These are phyloP conservation scores for Achatina immaculata DNA, from an alignment of 1,140 invertebrate species.

Conservation along the genomic window DNA sequence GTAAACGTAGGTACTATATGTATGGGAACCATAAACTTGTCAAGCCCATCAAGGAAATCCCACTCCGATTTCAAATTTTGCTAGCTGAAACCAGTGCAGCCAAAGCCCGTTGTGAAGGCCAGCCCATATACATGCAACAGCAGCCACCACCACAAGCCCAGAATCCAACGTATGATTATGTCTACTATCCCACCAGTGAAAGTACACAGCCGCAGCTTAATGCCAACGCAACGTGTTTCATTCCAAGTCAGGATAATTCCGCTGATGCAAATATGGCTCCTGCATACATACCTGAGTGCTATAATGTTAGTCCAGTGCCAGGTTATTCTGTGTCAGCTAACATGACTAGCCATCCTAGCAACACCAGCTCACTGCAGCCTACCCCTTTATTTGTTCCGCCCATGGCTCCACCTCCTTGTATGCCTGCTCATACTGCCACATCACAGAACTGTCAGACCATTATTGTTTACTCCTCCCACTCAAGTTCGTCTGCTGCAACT, in stretches of 20 bases:
- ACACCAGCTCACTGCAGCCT: conserved; percentile 14
- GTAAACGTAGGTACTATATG: conserved; percentile 64
- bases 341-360: neutral
- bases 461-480: conserved; percentile 18
- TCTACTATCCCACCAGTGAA: conserved; percentile 32
- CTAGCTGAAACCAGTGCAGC: conserved; percentile 61
- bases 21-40: conserved; percentile 65
- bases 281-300: conserved; percentile 32
- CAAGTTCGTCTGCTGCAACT: neutral
- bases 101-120: conserved; percentile 62
- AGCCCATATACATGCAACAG: conserved; percentile 62
- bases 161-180: conserved; percentile 28
- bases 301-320: neutral
- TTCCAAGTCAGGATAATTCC: conserved; percentile 45
- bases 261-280: neutral
- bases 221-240: conserved; percentile 59
- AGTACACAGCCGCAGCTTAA: conserved; percentile 38
- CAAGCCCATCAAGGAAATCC: conserved; percentile 68
- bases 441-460: conserved; percentile 11
- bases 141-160: conserved; percentile 37
- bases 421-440: neutral
- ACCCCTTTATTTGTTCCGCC: conserved; percentile 24
- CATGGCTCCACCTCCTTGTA: conserved; percentile 37
- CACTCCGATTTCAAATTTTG: conserved; percentile 60
- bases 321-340: neutral